A percentile compares a stretch with the other conserved stretches of the same genome.
Conservation (phyloP, 2,797 vertebrate genomes). For the Acanthopagrus latus region DNA sequence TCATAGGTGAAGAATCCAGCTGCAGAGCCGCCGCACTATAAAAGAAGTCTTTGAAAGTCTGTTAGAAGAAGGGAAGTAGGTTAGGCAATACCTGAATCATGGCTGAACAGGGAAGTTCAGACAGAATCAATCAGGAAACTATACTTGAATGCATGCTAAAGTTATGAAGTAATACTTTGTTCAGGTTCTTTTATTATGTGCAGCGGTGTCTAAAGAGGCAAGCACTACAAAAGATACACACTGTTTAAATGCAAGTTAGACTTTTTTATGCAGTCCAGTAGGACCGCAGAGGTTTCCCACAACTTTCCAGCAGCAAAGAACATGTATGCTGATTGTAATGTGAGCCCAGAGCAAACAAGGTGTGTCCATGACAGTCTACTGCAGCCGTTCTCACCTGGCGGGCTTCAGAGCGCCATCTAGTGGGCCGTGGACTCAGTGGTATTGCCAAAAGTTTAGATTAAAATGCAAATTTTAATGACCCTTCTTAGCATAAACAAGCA, state of each 20-base stretch:
- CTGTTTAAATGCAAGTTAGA: neutral
- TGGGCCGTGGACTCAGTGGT: too few species aligned
- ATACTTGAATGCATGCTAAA: too few species aligned
- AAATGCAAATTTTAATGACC: too few species aligned
- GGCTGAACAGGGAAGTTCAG: neutral
- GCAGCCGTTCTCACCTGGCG: too few species aligned
- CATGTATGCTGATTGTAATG: neutral
- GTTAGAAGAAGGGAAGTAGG: neutral
- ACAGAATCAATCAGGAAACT: too few species aligned
- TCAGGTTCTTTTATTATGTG: too few species aligned
- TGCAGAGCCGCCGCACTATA: neutral
- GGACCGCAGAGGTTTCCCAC: neutral
- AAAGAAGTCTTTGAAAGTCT: neutral
- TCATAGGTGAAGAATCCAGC: neutral
- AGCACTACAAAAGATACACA: neutral
- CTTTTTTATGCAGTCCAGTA: neutral
- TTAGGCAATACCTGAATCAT: accelerated
- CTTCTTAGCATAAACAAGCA: too few species aligned
- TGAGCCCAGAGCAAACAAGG: neutral
- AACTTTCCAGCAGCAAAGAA: neutral
- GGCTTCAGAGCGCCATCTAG: too few species aligned
- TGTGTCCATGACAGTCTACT: too few species aligned
- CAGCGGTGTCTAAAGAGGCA: neutral
- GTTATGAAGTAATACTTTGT: neutral
- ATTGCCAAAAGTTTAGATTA: too few species aligned